Base-by-base conservation (phyloP, 1,140 invertebrate species). In the Cyphomyrmex costatus region DNA sequence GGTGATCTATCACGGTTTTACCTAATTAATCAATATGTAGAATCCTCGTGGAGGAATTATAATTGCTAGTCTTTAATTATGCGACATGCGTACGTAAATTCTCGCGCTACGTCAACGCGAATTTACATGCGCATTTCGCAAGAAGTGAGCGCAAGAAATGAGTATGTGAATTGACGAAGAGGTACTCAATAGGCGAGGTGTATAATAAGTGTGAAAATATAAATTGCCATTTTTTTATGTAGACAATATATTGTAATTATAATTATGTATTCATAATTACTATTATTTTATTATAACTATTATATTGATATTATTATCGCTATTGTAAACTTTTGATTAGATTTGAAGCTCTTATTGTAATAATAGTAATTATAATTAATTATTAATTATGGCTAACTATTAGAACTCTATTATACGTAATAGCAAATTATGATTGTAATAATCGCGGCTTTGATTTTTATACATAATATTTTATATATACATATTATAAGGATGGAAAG, bases 21-120 rank as follows among this genome's bases (percentile, higher is more conserved):
- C 87, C 85, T 92, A 92, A 92, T 87, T 88, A 91, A 80, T 24
- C 77, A 76, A 30, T n/a, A n/a, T 66, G 86, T 91, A 88, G 88
- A 78, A 78, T 79, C 42, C 84, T 85, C 78, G 86, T 89, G 89
- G 66, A 21, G 65, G 84, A 92, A 85, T 61, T 78, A 90, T 93
- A 90, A 92, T 91, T 93, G 90, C 93, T 94, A 94, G 93, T 94
- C 93, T 90, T 83, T 91, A 90, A 88, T 91, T 89, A 83, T 60
- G 61, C 53, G 89, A 86, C 70, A 70, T 87, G 84, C 73, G 68
- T 70, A 65, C 65, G 83, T 91, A 71, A 79, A 89, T 33, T 82
- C 33, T 80, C 85, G 80, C 71, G 73, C 27, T 77, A 19, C 71
- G 65, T 27, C 42, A 33, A 87, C 3, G 56, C 56, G 85, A 53